Evolutionary conservation across 2,888 invertebrate genomes (phyloP).

Genomic region (Chaetogeoica ovagalla): DNA sequence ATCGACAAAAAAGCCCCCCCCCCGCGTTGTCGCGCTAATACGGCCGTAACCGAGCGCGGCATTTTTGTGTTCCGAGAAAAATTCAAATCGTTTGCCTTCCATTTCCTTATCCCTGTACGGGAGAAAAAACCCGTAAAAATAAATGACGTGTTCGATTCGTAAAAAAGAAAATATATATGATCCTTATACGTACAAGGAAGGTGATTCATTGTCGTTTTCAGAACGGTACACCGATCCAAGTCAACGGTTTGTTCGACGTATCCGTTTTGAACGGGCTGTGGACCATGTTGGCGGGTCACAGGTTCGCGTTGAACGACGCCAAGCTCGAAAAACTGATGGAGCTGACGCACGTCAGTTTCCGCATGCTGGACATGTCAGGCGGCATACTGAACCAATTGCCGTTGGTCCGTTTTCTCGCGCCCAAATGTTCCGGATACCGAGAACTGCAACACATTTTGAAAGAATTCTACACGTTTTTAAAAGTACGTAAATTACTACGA

Average conservation of each 20-base stretch:
- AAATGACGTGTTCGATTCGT: too few relatives aligned
- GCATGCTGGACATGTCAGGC: conserved; percentile 68
- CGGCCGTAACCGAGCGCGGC: too few relatives aligned
- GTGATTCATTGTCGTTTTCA: neutral
- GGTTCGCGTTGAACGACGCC: conserved; percentile 65
- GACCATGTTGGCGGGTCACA: conserved; percentile 66
- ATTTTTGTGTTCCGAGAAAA: too few relatives aligned
- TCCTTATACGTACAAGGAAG: neutral
- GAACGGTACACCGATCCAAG: conserved; percentile 59
- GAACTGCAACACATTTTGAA: conserved; percentile 53
- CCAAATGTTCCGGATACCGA: conserved; percentile 67
- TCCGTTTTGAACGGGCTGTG: conserved; percentile 72
- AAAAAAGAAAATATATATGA: too few relatives aligned
- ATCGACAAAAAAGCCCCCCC: too few relatives aligned
- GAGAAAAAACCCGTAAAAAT: too few relatives aligned
- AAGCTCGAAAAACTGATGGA: conserved; percentile 64
- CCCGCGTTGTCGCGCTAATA: too few relatives aligned
- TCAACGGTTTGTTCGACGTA: conserved; percentile 65
- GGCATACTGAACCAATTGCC: conserved; percentile 72
- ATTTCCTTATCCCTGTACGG: too few relatives aligned
- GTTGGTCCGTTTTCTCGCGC: conserved; percentile 68
- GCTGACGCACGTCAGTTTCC: conserved; percentile 68
- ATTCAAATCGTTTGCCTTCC: too few relatives aligned
- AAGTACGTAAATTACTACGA: conserved; percentile 22
- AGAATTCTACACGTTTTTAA: conserved; percentile 53